Base-by-base conservation (phyloP, 92 coral and sea anemone genomes). In the Actinernus sp. region DNA sequence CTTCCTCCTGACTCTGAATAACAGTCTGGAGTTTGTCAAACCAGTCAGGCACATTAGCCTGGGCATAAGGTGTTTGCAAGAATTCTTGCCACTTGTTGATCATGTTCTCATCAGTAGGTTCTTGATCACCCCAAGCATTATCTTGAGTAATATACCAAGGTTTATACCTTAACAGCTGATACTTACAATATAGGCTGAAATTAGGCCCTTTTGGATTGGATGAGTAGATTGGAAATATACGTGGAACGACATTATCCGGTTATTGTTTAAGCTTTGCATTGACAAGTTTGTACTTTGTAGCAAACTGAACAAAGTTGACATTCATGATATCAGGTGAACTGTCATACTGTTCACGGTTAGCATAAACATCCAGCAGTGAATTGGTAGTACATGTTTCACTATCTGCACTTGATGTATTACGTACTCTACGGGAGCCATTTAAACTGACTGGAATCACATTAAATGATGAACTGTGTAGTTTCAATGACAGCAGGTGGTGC, bases 41-140 rank as follows among this genome's bases (percentile, higher is more conserved):
- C 89, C 89, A 75, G 57, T 66, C 89, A 4, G 89, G 89, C 0
- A 83, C 85, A 77, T 59, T 49, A 5, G 56, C 52, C 31, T 55
- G 28, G 9, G 81, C 67, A 68, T 66, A 40, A 16, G 71, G 65
- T 65, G 89, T 75, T 53, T 83, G 40, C 31, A 72, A 55, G 28
- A 81, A 54, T n/a, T n/a, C n/a, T 74, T 63, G 41, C 1, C 48
- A 6, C 3, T 41, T 73, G 4, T 49, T 3, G 26, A 41, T 61
- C 4, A 45, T 8, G 22, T 18, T 45, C 36, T 72, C 81, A 61
- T 80, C 74, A 17, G 66, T 8, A 19, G 69, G 57, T 37, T 75
- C 75, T 58, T 63, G 41, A 56, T 45, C 48, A 67, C 44, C 78
- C 89, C 89, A 83, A 21, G 87, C 87, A 85, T 85, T 67, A 18